Evolutionary conservation across 2,888 invertebrate species (phyloP).

Genomic region (Lingula anatina): DNA sequence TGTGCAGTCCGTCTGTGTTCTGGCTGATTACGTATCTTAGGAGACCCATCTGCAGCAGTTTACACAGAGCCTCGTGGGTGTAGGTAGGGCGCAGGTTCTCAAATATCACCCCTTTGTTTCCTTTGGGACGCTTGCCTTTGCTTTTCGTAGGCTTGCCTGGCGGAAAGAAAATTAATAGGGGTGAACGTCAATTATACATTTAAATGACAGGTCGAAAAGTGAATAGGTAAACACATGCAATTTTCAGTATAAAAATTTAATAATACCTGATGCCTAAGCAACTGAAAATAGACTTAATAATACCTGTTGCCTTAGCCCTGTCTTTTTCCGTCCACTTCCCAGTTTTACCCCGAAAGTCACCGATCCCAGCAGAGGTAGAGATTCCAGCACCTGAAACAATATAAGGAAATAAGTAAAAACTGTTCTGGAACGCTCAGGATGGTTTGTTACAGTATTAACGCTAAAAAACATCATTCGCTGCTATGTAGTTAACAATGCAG

Average conservation of each 20-base stretch:
- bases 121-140: slow-evolving; percentile 4
- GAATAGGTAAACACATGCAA: too few relatives aligned
- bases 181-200: background rate
- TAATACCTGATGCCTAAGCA: too few relatives aligned
- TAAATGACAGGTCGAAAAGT: too few relatives aligned
- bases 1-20: slow-evolving; percentile 43
- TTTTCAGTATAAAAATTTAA: too few relatives aligned
- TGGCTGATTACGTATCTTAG: slow-evolving; percentile 44
- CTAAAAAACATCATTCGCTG: too few relatives aligned
- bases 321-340: slow-evolving; percentile 45
- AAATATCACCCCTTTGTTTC: slow-evolving; percentile 26
- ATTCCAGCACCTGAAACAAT: slow-evolving; percentile 35
- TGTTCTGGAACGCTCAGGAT: too few relatives aligned
- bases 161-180: background rate
- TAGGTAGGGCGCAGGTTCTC: slow-evolving; percentile 37
- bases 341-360: slow-evolving; percentile 35
- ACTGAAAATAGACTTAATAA: too few relatives aligned
- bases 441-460: too few relatives aligned
- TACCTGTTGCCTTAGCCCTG: slow-evolving; percentile 26
- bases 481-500: too few relatives aligned
- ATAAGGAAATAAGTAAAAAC: too few relatives aligned
- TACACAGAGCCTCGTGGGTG: slow-evolving; percentile 36
- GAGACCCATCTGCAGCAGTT: slow-evolving; percentile 21
- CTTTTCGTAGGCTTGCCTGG: too few relatives aligned
- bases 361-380: slow-evolving; percentile 41